These are phyloP conservation scores for Heloderma charlesbogerti DNA, from an alignment of 2,113 vertebrate genomes.

Conservation along the genomic window DNA sequence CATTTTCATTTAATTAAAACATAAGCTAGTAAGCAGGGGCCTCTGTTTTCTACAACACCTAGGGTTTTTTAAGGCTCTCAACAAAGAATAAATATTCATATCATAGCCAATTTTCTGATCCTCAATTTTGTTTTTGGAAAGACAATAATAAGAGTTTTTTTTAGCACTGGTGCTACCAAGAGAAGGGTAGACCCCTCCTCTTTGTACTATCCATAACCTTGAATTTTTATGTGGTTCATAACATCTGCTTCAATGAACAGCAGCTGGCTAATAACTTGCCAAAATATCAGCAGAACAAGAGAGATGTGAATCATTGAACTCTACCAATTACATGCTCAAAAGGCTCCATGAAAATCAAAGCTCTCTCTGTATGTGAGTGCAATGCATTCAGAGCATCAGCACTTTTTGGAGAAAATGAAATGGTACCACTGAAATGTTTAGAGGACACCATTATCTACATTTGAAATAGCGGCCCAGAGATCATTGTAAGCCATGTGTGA, in stretches of 20 bases:
- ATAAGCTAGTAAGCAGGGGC: background rate
- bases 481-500: background rate
- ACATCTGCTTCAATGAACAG: slow-evolving; percentile 68
- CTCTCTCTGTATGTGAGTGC: slow-evolving; percentile 10
- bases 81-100: background rate
- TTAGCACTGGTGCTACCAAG: background rate
- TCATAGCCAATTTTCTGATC: background rate
- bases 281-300: slow-evolving; percentile 67
- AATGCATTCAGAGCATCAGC: slow-evolving; percentile 20
- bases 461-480: background rate
- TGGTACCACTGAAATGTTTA: slow-evolving; percentile 15
- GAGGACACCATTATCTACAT: background rate
- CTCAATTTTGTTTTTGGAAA: slow-evolving; percentile 25
- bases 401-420: slow-evolving; percentile 37
- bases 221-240: slow-evolving; percentile 63
- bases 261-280: slow-evolving; percentile 69
- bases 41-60: background rate
- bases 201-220: slow-evolving; percentile 59
- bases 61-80: background rate
- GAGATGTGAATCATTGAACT: slow-evolving; percentile 69
- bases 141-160: slow-evolving; percentile 10
- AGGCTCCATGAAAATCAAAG: slow-evolving; percentile 59
- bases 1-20: background rate
- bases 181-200: slow-evolving; percentile 31
- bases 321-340: slow-evolving; percentile 69